phyloP scores from a whole-genome alignment of 2,888 invertebrate species.

The Gortyna flavago region DNA sequence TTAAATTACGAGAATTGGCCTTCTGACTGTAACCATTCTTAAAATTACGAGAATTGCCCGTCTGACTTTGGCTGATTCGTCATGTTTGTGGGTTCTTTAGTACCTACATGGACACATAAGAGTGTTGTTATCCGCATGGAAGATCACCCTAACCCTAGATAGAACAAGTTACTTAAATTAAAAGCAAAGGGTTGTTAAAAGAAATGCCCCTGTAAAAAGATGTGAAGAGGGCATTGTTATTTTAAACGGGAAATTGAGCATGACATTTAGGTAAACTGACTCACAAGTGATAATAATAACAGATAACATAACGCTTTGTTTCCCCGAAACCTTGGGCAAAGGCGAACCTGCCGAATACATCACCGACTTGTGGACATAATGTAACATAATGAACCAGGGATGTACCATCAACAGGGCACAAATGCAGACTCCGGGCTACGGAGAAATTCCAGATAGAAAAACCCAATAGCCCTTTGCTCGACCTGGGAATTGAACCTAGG shows the following conservation, averaged over 20 bases:
- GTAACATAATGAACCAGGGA: too few species aligned
- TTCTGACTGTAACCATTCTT: too few species aligned
- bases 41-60: too few species aligned
- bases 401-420: neutral
- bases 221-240: neutral
- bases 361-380: too few species aligned
- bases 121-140: constrained; percentile 26
- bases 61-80: neutral
- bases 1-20: too few species aligned
- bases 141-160: neutral
- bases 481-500: neutral
- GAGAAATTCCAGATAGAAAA: neutral
- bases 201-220: neutral
- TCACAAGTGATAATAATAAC: neutral
- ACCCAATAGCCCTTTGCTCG: neutral
- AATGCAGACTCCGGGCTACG: neutral
- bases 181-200: constrained; percentile 13
- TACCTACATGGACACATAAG: neutral
- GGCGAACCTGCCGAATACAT: too few species aligned
- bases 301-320: neutral
- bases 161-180: neutral
- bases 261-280: neutral
- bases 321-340: neutral
- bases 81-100: neutral
- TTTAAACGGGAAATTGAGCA: constrained; percentile 1